Conservation (phyloP, 2,888 invertebrate species). For the Syritta pipiens region DNA sequence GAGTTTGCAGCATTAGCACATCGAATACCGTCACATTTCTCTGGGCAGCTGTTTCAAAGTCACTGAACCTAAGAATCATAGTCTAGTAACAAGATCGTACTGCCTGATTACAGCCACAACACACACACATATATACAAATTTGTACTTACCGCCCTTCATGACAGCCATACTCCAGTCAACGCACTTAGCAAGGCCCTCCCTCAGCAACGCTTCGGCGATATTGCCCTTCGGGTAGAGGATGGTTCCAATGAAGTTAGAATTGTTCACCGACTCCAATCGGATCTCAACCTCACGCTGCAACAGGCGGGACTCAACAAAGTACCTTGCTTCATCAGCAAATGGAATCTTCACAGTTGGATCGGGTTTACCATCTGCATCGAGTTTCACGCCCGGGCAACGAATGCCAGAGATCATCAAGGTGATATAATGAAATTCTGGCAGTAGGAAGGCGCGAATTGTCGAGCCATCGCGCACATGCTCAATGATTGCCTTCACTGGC, state of each 20-base stretch:
- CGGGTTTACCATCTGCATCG: slow-evolving; percentile 85
- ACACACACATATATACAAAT: background rate
- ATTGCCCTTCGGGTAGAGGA: slow-evolving; percentile 94
- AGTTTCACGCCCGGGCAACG: slow-evolving; percentile 90
- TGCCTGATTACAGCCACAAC: slow-evolving; percentile 1
- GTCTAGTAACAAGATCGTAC: slow-evolving; percentile 54
- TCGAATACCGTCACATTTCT: slow-evolving; percentile 68
- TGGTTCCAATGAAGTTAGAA: slow-evolving; percentile 95
- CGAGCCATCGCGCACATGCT: slow-evolving; percentile 98
- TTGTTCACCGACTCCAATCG: slow-evolving; percentile 95
- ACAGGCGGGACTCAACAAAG: slow-evolving; percentile 93
- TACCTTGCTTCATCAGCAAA: slow-evolving; percentile 95
- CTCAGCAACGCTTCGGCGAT: slow-evolving; percentile 95
- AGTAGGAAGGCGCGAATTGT: slow-evolving; percentile 95
- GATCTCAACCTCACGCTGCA: slow-evolving; percentile 94
- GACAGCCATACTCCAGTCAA: slow-evolving; percentile 94
- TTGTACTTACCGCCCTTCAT: slow-evolving; percentile 83
- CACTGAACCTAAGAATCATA: slow-evolving; percentile 14
- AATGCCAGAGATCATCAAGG: slow-evolving; percentile 97
- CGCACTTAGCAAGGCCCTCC: slow-evolving; percentile 96
- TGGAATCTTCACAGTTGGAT: slow-evolving; percentile 83
- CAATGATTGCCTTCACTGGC: slow-evolving; percentile 95
- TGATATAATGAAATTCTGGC: slow-evolving; percentile 94
- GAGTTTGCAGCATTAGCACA: slow-evolving; percentile 2
- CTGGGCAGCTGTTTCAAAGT: slow-evolving; percentile 57